A percentile compares a stretch with the other conserved stretches of the same genome.
Evolutionary conservation across 2,113 vertebrate species (phyloP).

Genomic region (Lampris megalopsis): DNA sequence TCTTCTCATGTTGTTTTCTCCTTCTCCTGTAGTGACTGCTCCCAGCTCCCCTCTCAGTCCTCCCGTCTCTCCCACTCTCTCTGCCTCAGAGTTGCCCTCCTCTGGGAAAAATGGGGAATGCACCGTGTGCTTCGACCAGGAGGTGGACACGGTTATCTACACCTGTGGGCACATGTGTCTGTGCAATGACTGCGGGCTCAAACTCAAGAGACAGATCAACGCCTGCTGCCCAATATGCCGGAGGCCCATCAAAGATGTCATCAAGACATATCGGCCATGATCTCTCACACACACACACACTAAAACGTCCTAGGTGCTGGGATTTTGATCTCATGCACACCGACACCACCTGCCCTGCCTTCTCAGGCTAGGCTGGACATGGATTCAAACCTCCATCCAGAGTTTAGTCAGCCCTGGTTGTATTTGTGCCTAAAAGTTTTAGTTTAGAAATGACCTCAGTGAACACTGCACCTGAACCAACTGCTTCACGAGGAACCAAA

Average conservation of each 20-base stretch:
- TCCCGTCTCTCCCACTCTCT: constrained; percentile 87
- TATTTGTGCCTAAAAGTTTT: constrained; percentile 60
- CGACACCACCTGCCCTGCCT: constrained; percentile 26
- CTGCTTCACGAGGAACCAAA: constrained; percentile 28
- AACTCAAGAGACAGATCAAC: constrained; percentile 93
- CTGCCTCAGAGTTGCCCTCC: constrained; percentile 83
- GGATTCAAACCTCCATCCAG: constrained; percentile 17
- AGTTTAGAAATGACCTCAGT: neutral
- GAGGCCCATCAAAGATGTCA: constrained; percentile 96
- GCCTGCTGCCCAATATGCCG: constrained; percentile 98
- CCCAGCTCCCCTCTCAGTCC: constrained; percentile 96
- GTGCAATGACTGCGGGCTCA: constrained; percentile 94
- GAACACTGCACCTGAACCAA: neutral
- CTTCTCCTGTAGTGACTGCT: constrained; percentile 87
- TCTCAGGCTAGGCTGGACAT: constrained; percentile 61
- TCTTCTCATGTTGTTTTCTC: constrained; percentile 14
- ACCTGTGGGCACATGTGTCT: constrained; percentile 99
- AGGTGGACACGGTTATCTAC: constrained; percentile 99
- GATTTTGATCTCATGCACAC: neutral
- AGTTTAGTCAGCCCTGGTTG: constrained; percentile 55
- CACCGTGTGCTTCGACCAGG: constrained; percentile 96
- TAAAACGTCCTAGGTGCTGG: constrained; percentile 14
- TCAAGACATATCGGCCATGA: constrained; percentile 97
- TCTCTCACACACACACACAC: neutral
- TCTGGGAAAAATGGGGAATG: constrained; percentile 92